phyloP scores from a whole-genome alignment of 2,113 vertebrate genomes.

The Athene cunicularia region DNA sequence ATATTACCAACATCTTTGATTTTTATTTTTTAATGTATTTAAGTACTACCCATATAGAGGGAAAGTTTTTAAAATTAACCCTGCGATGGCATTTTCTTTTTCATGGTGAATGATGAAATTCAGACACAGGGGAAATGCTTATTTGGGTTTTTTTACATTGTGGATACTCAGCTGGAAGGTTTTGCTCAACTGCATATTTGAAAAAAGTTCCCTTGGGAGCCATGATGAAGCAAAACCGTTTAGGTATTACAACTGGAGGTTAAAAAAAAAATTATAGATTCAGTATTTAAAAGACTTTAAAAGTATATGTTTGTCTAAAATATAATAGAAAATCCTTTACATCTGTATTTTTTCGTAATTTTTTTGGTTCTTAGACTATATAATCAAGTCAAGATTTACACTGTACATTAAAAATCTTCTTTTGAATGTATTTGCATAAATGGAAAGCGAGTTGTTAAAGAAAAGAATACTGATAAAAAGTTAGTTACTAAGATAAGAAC shows the following conservation, averaged over 20 bases:
- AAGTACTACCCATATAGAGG: constrained; percentile 68
- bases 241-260: constrained; percentile 50
- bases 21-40: constrained; percentile 55
- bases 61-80: constrained; percentile 48
- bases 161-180: constrained; percentile 50
- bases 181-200: constrained; percentile 49
- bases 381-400: constrained; percentile 69
- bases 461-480: constrained; percentile 68
- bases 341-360: constrained; percentile 56
- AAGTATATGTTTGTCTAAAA: constrained; percentile 78
- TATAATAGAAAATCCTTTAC: constrained; percentile 78
- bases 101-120: constrained; percentile 12
- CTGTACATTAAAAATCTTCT: constrained; percentile 63
- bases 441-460: constrained; percentile 55
- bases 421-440: constrained; percentile 66
- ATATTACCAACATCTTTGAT: constrained; percentile 58
- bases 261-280: constrained; percentile 67
- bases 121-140: constrained; percentile 31
- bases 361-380: constrained; percentile 72
- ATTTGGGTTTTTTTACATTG: constrained; percentile 14
- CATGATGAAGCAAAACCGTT: constrained; percentile 50
- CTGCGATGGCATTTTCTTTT: constrained; percentile 37
- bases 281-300: constrained; percentile 78
- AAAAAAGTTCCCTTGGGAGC: constrained; percentile 58
- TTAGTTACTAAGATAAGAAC: constrained; percentile 53